Evolutionary conservation across 2,888 invertebrate species (phyloP).

Genomic region (Cryptops parisi): DNA sequence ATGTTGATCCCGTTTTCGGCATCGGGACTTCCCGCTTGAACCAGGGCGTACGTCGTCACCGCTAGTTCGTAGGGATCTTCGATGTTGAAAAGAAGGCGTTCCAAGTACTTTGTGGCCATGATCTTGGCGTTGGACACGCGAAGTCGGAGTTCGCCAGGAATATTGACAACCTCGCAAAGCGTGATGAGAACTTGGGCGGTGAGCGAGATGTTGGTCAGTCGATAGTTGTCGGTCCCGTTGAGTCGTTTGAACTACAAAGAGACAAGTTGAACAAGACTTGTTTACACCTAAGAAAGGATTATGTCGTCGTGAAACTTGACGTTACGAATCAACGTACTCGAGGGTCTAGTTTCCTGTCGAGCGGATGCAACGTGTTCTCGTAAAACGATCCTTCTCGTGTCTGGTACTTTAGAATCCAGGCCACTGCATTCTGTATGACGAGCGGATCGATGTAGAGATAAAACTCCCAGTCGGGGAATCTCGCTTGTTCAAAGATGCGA

Average conservation of each 20-base stretch:
- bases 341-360: constrained; percentile 20
- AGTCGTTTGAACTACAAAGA: constrained; percentile 5
- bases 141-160: constrained; percentile 29
- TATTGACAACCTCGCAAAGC: constrained; percentile 28
- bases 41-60: constrained; percentile 38
- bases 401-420: constrained; percentile 30
- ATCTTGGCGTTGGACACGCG: constrained; percentile 26
- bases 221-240: not conserved
- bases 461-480: constrained; percentile 42
- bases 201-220: constrained; percentile 29
- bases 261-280: not conserved
- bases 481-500: constrained; percentile 35
- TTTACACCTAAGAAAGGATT: not conserved
- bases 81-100: constrained; percentile 27
- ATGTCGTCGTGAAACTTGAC: not conserved
- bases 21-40: constrained; percentile 30
- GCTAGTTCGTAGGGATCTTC: constrained; percentile 37
- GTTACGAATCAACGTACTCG: constrained; percentile 8
- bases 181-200: constrained; percentile 42
- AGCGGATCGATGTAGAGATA: constrained; percentile 37
- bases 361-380: constrained; percentile 20
- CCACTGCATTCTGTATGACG: constrained; percentile 30
- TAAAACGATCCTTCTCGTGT: constrained; percentile 27
- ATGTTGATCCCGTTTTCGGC: constrained; percentile 30
- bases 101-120: constrained; percentile 29